Conservation (phyloP, 2,888 invertebrate genomes). For the Trichopria drosophilae region DNA sequence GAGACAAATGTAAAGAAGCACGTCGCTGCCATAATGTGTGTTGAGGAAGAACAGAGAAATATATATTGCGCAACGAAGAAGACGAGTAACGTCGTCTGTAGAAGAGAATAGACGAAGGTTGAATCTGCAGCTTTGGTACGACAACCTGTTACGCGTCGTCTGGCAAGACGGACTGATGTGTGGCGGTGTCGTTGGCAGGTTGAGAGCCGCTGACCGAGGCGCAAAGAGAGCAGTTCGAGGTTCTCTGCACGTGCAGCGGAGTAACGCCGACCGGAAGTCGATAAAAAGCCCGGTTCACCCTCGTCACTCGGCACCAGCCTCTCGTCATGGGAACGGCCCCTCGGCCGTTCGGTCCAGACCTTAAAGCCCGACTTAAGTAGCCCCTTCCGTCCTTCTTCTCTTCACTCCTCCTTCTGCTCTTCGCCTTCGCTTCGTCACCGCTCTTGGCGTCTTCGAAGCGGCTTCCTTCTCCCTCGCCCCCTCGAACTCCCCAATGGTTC, state of each 20-base stretch:
- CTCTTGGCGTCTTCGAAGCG: slow-evolving; percentile 22
- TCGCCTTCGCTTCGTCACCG: background rate
- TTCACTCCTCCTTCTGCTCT: slow-evolving; percentile 8
- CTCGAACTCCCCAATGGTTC: no score
- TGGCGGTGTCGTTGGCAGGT: slow-evolving; percentile 17
- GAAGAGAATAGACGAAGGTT: no score
- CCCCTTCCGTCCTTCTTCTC: slow-evolving; percentile 36
- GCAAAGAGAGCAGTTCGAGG: slow-evolving; percentile 51
- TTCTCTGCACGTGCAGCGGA: slow-evolving; percentile 55
- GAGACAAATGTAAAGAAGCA: no score
- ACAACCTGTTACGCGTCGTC: slow-evolving; percentile 34
- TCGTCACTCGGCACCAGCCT: slow-evolving; percentile 56
- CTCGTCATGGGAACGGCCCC: slow-evolving; percentile 57
- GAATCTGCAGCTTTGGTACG: no score
- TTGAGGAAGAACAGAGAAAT: no score
- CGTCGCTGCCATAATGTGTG: no score
- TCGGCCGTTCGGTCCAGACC: slow-evolving; percentile 43
- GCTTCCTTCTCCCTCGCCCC: slow-evolving; percentile 10
- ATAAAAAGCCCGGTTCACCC: slow-evolving; percentile 57
- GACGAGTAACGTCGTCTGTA: no score
- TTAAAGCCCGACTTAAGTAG: slow-evolving; percentile 47
- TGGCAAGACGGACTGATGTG: no score
- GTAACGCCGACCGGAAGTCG: slow-evolving; percentile 58
- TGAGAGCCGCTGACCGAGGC: slow-evolving; percentile 50
- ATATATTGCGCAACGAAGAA: no score